Percentiles rank a stretch among this genome's conserved stretches.
phyloP scores from a whole-genome alignment of 2,888 invertebrate species.

The Sminthurides aquaticus region DNA sequence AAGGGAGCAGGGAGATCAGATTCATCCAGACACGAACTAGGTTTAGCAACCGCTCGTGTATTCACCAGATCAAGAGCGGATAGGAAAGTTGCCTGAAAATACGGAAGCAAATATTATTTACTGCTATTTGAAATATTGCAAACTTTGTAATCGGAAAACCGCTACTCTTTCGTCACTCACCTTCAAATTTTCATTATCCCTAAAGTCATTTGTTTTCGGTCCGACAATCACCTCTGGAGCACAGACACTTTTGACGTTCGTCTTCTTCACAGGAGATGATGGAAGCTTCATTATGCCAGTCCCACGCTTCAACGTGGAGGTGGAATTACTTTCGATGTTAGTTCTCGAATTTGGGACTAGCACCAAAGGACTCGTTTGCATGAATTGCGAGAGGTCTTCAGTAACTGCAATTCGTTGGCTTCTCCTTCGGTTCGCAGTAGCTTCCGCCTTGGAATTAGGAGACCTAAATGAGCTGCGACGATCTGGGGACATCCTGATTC shows the following conservation, averaged over 20 bases:
- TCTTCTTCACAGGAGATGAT: not conserved
- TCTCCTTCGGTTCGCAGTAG: not conserved
- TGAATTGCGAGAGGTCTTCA: not conserved
- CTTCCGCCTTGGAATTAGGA: not conserved
- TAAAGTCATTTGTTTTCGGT: not conserved
- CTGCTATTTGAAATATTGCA: not conserved
- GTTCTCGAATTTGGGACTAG: not conserved
- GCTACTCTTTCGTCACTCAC: no score
- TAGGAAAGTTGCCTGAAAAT: conserved; percentile 9
- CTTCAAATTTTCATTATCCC: not conserved
- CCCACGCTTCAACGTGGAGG: not conserved
- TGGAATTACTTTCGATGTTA: not conserved
- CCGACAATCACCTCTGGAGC: not conserved
- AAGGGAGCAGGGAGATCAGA: not conserved
- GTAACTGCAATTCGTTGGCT: not conserved
- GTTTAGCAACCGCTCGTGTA: not conserved
- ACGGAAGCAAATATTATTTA: not conserved
- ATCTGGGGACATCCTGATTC: not conserved
- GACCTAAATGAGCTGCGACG: not conserved
- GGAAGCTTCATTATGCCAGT: not conserved
- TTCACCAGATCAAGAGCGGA: conserved; percentile 9
- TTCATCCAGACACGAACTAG: not conserved
- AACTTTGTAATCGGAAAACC: no score
- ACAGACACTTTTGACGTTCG: not conserved
- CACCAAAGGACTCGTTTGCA: not conserved